phyloP scores from a whole-genome alignment of 1,140 invertebrate genomes.

The Sipha flava region DNA sequence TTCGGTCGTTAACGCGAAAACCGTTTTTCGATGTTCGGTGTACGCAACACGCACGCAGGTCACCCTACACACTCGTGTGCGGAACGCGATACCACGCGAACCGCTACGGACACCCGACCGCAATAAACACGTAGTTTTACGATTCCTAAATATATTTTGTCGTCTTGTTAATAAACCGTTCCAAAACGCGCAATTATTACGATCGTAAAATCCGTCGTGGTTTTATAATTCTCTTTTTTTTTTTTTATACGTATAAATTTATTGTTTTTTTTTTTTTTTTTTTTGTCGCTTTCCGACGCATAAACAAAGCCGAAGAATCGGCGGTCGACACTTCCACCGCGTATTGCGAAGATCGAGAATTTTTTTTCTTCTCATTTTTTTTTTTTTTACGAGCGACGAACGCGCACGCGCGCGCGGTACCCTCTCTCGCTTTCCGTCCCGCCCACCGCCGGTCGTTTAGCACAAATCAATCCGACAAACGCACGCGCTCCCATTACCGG shows the following conservation, averaged over 20 bases:
- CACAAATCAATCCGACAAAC: constrained; percentile 14
- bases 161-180: constrained; percentile 1
- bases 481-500: not conserved
- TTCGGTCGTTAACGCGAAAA: not conserved
- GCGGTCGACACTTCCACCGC: not conserved
- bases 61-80: too few species aligned
- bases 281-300: not conserved
- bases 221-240: not conserved
- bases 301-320: not conserved
- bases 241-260: too few species aligned
- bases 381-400: not conserved
- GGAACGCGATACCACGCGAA: too few species aligned
- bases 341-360: too few species aligned
- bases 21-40: not conserved
- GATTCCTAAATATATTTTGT: constrained; percentile 11
- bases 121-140: constrained; percentile 14
- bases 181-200: not conserved
- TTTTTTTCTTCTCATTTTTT: too few species aligned
- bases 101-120: too few species aligned
- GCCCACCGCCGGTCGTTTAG: not conserved
- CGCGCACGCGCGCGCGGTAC: not conserved
- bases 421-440: too few species aligned
- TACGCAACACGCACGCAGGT: too few species aligned
- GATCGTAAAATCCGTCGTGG: not conserved
- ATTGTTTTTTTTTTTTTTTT: not conserved